Evolutionary conservation across 2,797 vertebrate genomes (phyloP).

Genomic region (Eospalax fontanierii): DNA sequence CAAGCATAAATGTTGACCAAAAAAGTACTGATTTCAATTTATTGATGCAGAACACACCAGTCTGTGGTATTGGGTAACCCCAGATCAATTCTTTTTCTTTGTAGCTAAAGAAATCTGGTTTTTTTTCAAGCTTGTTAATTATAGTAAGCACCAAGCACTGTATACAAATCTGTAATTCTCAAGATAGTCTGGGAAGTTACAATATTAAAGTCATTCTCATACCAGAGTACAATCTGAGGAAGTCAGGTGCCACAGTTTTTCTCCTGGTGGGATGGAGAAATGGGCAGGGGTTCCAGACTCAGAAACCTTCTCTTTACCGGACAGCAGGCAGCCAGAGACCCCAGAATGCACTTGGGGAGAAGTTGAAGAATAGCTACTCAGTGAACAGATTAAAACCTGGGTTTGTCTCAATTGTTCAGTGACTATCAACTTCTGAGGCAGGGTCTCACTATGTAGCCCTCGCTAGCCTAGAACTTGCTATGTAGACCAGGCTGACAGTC

Average conservation of each 20-base stretch:
- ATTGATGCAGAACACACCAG: constrained; percentile 40
- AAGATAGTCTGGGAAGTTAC: neutral
- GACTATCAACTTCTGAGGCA: too few relatives aligned
- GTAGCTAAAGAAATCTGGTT: constrained; percentile 16
- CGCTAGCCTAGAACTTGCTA: too few relatives aligned
- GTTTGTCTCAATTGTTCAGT: neutral
- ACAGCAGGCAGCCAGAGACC: too few relatives aligned
- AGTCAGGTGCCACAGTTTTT: too few relatives aligned
- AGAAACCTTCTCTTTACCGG: too few relatives aligned
- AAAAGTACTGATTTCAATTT: constrained; percentile 4
- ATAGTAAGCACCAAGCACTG: constrained; percentile 4
- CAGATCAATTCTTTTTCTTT: neutral
- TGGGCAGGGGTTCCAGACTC: too few relatives aligned
- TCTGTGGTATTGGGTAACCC: constrained; percentile 29
- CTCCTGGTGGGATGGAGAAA: too few relatives aligned
- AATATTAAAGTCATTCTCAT: neutral
- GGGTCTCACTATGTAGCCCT: too few relatives aligned
- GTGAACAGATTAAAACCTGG: neutral
- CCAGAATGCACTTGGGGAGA: too few relatives aligned
- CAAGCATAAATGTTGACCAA: constrained; percentile 11
- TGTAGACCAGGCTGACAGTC: too few relatives aligned
- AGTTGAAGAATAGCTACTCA: neutral
- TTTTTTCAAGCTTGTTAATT: constrained; percentile 34
- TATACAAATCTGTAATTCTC: constrained; percentile 16
- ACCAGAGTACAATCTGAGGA: neutral